Base-by-base conservation (phyloP, 2,797 vertebrate species). In the Microchirus variegatus region DNA sequence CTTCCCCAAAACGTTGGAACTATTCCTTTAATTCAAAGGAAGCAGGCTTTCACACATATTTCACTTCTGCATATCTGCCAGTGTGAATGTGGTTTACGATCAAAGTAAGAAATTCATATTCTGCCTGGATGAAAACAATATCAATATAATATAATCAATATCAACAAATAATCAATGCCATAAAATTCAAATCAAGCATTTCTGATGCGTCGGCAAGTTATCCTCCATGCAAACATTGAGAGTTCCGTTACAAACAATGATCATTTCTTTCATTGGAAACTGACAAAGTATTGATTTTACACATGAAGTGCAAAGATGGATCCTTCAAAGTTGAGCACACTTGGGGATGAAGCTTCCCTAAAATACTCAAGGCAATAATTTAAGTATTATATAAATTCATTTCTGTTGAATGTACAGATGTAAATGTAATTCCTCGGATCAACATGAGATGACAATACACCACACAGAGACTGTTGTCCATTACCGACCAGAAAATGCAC, bases 361-460 rank as follows among this genome's bases (percentile, higher is more conserved):
- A 38, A 49, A 4, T 31, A 43, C 55, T 2, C 54, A 80, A 77
- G 31, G 26, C 63, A 83, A 75, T 81, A 86, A 83, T 56, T 82
- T 81, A 78, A 58, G 31, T 49, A 17, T 31, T 60, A 68, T 72
- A 40, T 56, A 26, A 7, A 35, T 43, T 71, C 16, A 18, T 31
- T 75, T 73, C 65, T 63, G 67, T 60, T 64, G 44, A 76, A 77
- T 54, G 53, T 31, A 66, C 17, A 59, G 55, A 59, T 35, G 11
- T 12, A 3, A 22, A 48, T 18, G 31, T 13, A 56, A 16, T 36
- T 63, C 42, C 14, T 58, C 62, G 60, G 50, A 51, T 47, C 18
- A 61, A 58, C 10, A 5, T 9, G 13, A 16, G n/a, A 43, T 19
- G 65, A 66, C 17, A 50, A 56, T 45, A 59, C 37, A 59, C 14